These are phyloP conservation scores for Melanostoma mellinum DNA, from an alignment of 2,888 invertebrate species.

Conservation along the genomic window DNA sequence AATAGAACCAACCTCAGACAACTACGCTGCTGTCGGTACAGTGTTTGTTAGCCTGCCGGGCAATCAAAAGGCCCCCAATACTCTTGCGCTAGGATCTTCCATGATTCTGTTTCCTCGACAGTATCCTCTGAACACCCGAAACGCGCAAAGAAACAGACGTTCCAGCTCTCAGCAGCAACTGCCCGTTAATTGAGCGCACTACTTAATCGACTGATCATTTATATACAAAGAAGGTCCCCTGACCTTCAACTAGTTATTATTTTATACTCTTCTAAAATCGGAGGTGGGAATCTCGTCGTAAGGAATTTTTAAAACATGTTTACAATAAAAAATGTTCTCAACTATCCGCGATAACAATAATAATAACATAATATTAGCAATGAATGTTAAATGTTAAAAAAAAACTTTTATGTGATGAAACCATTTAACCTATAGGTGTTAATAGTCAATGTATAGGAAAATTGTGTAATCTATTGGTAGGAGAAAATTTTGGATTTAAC, in stretches of 20 bases:
- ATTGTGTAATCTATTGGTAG: constrained; percentile 67
- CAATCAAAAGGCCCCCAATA: constrained; percentile 89
- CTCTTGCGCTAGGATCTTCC: constrained; percentile 91
- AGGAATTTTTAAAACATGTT: constrained; percentile 57
- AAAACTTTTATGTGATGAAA: constrained; percentile 67
- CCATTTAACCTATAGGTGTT: constrained; percentile 65
- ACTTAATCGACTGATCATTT: constrained; percentile 60
- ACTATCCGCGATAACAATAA: constrained; percentile 58
- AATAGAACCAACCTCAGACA: constrained; percentile 94
- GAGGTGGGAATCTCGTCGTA: constrained; percentile 55
- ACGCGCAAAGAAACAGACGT: constrained; percentile 71
- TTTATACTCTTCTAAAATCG: constrained; percentile 57
- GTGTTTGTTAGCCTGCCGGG: constrained; percentile 95
- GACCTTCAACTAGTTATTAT: constrained; percentile 49
- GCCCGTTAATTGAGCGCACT: constrained; percentile 63
- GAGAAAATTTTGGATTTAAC: constrained; percentile 38
- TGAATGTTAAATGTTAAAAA: constrained; percentile 65
- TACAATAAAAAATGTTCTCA: constrained; percentile 58
- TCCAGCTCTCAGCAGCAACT: constrained; percentile 70
- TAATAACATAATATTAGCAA: constrained; percentile 42
- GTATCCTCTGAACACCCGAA: constrained; percentile 83
- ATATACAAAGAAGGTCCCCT: constrained; percentile 31
- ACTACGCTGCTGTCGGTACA: constrained; percentile 94
- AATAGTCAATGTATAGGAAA: constrained; percentile 72
- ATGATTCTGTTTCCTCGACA: constrained; percentile 84